Conservation (phyloP, 1,140 invertebrate genomes). For the Hestina assimilis region DNA sequence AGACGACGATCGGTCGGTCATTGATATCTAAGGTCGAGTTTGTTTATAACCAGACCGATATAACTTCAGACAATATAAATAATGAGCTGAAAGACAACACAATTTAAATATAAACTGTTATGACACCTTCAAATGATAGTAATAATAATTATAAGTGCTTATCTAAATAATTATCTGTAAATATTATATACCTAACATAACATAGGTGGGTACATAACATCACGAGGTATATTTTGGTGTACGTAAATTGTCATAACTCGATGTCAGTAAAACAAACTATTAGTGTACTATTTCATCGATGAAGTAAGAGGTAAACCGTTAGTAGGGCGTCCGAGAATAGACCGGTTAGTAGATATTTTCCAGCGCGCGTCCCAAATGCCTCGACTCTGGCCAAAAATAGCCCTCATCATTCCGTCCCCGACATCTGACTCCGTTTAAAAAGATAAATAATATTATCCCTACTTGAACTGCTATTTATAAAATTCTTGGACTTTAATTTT, state of each 20-base stretch:
- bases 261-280: slow-evolving; percentile 4
- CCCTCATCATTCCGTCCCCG: slow-evolving; percentile 42
- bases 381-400: slow-evolving; percentile 67
- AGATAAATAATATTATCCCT: slow-evolving; percentile 9
- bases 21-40: slow-evolving; percentile 27
- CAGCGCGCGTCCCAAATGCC: slow-evolving; percentile 71
- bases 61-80: slow-evolving; percentile 17
- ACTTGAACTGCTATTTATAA: neutral
- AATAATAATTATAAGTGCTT: neutral
- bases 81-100: slow-evolving; percentile 4
- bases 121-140: slow-evolving; percentile 5
- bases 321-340: slow-evolving; percentile 70
- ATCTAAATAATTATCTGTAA: neutral
- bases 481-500: neutral
- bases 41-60: slow-evolving; percentile 17
- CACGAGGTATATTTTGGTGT: no score
- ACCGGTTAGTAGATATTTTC: slow-evolving; percentile 64
- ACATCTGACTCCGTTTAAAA: slow-evolving; percentile 51
- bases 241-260: no score
- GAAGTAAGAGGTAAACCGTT: slow-evolving; percentile 47
- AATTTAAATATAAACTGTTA: slow-evolving; percentile 2
- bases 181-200: neutral
- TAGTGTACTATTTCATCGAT: slow-evolving; percentile 36
- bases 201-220: no score
- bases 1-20: slow-evolving; percentile 9